Conservation (phyloP, 2,888 invertebrate species). For the Melipona beecheii region DNA sequence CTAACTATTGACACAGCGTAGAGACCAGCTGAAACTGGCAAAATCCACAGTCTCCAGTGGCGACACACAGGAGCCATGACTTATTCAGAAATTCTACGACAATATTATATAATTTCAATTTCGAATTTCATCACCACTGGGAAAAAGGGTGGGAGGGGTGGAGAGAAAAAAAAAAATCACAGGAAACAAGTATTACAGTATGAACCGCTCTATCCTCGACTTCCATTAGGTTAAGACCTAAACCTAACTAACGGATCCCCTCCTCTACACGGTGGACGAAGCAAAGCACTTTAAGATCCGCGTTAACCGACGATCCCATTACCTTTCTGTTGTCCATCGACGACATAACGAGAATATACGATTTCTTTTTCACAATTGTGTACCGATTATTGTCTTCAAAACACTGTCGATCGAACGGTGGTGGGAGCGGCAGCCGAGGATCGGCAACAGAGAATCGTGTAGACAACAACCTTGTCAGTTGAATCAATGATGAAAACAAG, state of each 20-base stretch:
- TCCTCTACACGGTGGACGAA: background rate
- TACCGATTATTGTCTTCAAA: background rate
- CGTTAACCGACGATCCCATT: background rate
- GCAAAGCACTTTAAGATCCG: background rate
- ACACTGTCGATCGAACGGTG: too few species aligned
- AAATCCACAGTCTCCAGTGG: conserved; percentile 95
- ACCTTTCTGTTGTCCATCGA: background rate
- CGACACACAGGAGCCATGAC: conserved; percentile 81
- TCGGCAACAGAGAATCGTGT: conserved; percentile 4
- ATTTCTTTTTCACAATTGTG: background rate
- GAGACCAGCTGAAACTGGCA: conserved; percentile 91
- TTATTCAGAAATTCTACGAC: conserved; percentile 41
- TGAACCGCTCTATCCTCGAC: too few species aligned
- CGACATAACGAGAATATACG: background rate
- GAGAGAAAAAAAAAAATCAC: background rate
- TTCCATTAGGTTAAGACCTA: conserved; percentile 32
- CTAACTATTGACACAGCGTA: conserved; percentile 93
- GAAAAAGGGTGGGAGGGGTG: too few species aligned
- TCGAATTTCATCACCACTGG: too few species aligned
- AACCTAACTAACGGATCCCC: background rate
- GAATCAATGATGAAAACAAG: conserved; percentile 52
- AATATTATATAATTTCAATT: conserved; percentile 71
- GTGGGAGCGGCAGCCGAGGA: too few species aligned
- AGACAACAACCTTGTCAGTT: conserved; percentile 45
- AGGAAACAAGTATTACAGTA: background rate